phyloP scores from a whole-genome alignment of 2,797 vertebrate species.

The Thunnus albacares region DNA sequence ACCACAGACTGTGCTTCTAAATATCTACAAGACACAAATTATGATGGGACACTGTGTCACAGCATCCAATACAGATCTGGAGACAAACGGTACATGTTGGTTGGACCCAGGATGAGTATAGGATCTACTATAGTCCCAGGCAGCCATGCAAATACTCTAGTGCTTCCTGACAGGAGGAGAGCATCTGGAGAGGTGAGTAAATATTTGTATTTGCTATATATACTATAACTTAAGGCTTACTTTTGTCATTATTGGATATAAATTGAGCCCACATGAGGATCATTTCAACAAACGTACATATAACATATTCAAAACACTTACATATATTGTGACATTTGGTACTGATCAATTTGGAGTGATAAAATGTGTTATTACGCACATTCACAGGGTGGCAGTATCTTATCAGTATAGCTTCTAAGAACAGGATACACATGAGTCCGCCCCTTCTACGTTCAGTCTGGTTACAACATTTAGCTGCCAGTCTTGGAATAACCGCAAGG shows the following conservation, averaged over 20 bases:
- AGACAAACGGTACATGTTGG: too few relatives aligned
- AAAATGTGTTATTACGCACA: not conserved
- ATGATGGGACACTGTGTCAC: too few relatives aligned
- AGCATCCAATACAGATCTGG: too few relatives aligned
- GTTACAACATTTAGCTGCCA: not conserved
- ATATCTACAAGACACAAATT: too few relatives aligned
- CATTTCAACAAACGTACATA: too few relatives aligned
- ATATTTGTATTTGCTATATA: not conserved
- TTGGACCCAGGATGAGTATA: too few relatives aligned
- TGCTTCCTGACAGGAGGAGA: too few relatives aligned
- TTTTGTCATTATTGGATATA: not conserved
- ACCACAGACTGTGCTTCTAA: too few relatives aligned
- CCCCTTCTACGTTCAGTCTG: not conserved
- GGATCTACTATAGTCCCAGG: too few relatives aligned
- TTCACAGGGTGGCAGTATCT: constrained; percentile 64
- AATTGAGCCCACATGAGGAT: accelerated
- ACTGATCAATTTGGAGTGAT: not conserved
- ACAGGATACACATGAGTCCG: not conserved
- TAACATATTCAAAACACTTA: not conserved
- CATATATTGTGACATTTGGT: too few relatives aligned
- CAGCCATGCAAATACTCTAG: too few relatives aligned
- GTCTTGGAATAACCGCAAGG: not conserved
- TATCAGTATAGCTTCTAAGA: constrained; percentile 11
- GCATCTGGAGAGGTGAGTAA: constrained; percentile 29
- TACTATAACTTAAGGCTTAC: accelerated